Conservation (phyloP, 64 coral and sea anemone genomes). For the Montipora capricornis region DNA sequence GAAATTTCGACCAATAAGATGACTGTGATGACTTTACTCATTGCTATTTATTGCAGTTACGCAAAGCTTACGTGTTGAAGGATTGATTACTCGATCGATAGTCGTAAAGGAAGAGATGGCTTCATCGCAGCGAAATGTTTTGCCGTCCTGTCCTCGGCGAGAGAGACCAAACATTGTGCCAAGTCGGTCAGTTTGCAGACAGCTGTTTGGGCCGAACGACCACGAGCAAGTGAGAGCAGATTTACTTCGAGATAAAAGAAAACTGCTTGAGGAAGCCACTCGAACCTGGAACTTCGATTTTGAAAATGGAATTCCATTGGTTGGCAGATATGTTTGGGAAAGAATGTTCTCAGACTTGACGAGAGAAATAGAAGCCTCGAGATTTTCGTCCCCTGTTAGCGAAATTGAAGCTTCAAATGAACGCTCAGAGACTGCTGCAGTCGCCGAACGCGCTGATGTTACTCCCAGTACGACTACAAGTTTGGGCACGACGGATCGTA, state of each 20-base stretch:
- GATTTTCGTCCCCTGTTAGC: conserved; percentile 8
- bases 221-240: conserved; percentile 49
- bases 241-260: conserved; percentile 48
- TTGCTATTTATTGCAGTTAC: conserved; percentile 47
- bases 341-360: not conserved
- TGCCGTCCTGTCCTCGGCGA: not conserved
- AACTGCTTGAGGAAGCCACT: conserved; percentile 28
- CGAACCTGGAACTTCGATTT: conserved; percentile 85
- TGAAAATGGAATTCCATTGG: conserved; percentile 55
- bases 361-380: not conserved
- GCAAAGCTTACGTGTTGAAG: not conserved
- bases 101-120: not conserved
- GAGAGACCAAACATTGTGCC: conserved; percentile 29
- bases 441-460: not conserved
- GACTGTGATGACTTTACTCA: conserved; percentile 38
- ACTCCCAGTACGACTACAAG: conserved; percentile 21
- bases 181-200: conserved; percentile 35
- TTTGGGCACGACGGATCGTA: not conserved
- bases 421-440: not conserved
- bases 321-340: conserved; percentile 61
- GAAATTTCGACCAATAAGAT: conserved; percentile 25
- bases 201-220: conserved; percentile 71
- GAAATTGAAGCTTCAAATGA: not conserved
- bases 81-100: not conserved
- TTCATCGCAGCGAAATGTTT: not conserved